A percentile compares a stretch with the other conserved stretches of the same genome.
Conservation (phyloP, 2,797 vertebrate species). For the Mycteria americana region DNA sequence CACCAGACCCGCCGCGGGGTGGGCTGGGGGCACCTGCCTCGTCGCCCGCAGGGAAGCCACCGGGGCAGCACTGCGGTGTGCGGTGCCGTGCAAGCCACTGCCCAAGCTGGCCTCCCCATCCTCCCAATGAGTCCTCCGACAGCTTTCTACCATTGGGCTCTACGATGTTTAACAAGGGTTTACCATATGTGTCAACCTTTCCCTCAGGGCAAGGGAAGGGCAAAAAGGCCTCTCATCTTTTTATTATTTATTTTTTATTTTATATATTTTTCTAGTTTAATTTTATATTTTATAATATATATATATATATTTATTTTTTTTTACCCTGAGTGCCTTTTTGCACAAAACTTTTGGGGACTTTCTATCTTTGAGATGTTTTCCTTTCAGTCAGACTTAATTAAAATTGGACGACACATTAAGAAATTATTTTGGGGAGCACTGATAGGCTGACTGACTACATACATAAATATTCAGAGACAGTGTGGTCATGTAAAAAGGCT, state of each 20-base stretch:
- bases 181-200: not conserved
- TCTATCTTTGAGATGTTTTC: not conserved
- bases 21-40: not conserved
- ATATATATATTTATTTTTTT: too few species aligned
- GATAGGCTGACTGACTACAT: not conserved
- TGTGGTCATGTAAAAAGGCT: not conserved
- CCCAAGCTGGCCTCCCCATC: fast-evolving
- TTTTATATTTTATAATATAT: too few species aligned
- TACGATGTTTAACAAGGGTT: not conserved
- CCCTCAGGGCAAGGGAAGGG: not conserved
- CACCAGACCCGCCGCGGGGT: fast-evolving
- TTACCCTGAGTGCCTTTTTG: not conserved
- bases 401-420: not conserved
- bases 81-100: not conserved
- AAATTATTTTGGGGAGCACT: not conserved
- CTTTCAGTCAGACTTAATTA: not conserved
- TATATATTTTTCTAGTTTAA: too few species aligned
- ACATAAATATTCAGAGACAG: not conserved
- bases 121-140: fast-evolving
- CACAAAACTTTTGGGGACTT: not conserved
- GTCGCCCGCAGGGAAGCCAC: fast-evolving
- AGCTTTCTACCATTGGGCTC: not conserved
- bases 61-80: fast-evolving
- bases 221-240: not conserved
- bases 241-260: not conserved